A percentile compares a stretch with the other conserved stretches of the same genome.
Conservation (phyloP, 2,888 invertebrate genomes). For the Zele albiditarsus region DNA sequence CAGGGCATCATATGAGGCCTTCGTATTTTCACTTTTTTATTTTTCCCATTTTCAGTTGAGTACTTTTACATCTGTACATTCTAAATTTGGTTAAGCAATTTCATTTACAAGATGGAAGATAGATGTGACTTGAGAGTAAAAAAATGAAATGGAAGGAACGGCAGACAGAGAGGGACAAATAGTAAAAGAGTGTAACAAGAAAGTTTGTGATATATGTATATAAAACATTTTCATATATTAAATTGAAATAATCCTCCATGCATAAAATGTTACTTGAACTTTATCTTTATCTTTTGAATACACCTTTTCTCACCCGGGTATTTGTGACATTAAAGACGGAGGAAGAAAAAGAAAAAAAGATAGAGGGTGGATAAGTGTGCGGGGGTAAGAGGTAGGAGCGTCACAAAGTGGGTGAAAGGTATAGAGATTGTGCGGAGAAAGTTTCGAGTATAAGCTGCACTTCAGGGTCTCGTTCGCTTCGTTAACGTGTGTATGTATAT, state of each 20-base stretch:
- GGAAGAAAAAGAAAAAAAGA: not conserved
- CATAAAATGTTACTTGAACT: conserved; percentile 25
- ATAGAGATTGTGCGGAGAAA: not conserved
- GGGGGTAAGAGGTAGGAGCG: not conserved
- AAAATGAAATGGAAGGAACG: not conserved
- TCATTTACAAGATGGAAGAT: conserved; percentile 34
- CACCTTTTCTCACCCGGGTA: conserved; percentile 32
- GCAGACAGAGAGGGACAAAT: conserved; percentile 9
- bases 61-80: conserved; percentile 44
- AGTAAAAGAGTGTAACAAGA: conserved; percentile 4
- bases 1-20: conserved; percentile 14
- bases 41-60: not conserved
- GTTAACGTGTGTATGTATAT: not conserved
- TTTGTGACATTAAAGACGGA: not conserved
- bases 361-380: not conserved
- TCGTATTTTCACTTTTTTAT: not conserved
- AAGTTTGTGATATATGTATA: conserved; percentile 26
- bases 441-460: conserved; percentile 6
- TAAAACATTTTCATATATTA: conserved; percentile 22
- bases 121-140: conserved; percentile 1
- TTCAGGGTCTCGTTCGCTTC: not conserved
- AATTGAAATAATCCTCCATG: conserved; percentile 31
- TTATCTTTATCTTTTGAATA: conserved; percentile 30
- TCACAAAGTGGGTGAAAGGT: not conserved
- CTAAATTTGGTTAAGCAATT: conserved; percentile 50